Evolutionary conservation across 1,140 invertebrate species (phyloP), one percentile per base, ranked within the genome.

Genomic region (Scylla paramamosain): DNA sequence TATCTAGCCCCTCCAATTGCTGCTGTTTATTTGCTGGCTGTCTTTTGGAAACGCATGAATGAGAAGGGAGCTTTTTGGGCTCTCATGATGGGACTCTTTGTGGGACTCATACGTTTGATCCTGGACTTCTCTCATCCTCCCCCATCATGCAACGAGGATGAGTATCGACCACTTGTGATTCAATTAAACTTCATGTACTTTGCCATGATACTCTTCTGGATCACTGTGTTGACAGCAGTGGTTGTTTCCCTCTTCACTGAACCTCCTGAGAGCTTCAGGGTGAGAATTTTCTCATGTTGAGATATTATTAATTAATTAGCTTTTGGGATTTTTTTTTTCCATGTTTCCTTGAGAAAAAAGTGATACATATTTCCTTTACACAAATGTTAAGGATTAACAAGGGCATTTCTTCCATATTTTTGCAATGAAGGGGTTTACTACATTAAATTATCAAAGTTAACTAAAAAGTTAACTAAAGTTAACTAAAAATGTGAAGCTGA

Each of bases 1-100:
- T 97, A 97, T 96, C 96, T 97, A 20, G 96, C 97, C 0, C 97
- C 97, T 0, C 97, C 97, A 10, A 97, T 97, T 67, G 97, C 97
- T 12, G 96, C 96, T 59, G 96, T 97, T 14, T 97, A 97, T 96
- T 95, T 97, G 0, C 89, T 97, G 45, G 97, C 97, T 0, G 95
- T 97, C 8, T 94, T 97, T 2, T 97, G 97, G 96, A 96, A 96
- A 25, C 95, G 97, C 92, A 97, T 97, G 87, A 97, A 97, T 96
- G 97, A 97, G 96, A 96, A 97, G 96, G 97, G 97, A 20, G 97
- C 97, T 12, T 97, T 97, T 95, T 97, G 96, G 96, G 96, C 96
- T n/a, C 96, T 97, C 48, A 97, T 97, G 96, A 84, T 96, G 82
- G 97, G 97, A 12, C 95, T 97, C 39, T 25, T 96, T 1, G 90